A percentile compares a stretch with the other conserved stretches of the same genome.
These are phyloP conservation scores for Callithrix jacchus DNA, from an alignment of 2,113 vertebrate genomes.

Conservation along the genomic window DNA sequence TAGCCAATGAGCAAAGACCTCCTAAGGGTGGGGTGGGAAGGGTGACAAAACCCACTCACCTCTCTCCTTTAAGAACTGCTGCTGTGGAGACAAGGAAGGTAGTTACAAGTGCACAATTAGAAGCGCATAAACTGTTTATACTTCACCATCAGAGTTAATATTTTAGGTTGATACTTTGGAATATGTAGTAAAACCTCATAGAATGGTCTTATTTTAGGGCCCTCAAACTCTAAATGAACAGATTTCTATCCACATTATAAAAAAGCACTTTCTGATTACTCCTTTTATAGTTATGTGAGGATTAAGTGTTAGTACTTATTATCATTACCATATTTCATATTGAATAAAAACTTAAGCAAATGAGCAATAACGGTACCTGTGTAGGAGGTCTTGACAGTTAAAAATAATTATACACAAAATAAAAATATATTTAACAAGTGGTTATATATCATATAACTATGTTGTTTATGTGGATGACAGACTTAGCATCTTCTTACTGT, in stretches of 20 bases:
- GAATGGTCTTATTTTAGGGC: background rate
- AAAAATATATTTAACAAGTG: background rate
- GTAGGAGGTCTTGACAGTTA: background rate
- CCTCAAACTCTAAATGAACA: background rate
- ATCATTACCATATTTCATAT: background rate
- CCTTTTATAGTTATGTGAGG: background rate
- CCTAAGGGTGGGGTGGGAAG: background rate
- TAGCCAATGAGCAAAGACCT: background rate
- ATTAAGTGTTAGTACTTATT: background rate
- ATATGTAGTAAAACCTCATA: background rate
- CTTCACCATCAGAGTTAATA: background rate
- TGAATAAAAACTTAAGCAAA: conserved; percentile 20
- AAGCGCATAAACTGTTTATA: background rate
- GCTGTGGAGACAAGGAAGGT: background rate
- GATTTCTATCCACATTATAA: background rate
- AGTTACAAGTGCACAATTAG: background rate
- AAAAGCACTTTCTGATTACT: background rate
- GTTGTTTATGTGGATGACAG: background rate
- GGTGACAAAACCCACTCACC: too few relatives aligned
- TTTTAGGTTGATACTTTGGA: background rate
- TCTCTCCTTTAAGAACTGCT: background rate
- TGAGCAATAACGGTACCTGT: background rate
- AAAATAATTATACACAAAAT: background rate
- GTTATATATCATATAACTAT: background rate
- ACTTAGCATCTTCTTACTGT: background rate